phyloP scores from a whole-genome alignment of 2,113 vertebrate species.

The Pluvianellus socialis region DNA sequence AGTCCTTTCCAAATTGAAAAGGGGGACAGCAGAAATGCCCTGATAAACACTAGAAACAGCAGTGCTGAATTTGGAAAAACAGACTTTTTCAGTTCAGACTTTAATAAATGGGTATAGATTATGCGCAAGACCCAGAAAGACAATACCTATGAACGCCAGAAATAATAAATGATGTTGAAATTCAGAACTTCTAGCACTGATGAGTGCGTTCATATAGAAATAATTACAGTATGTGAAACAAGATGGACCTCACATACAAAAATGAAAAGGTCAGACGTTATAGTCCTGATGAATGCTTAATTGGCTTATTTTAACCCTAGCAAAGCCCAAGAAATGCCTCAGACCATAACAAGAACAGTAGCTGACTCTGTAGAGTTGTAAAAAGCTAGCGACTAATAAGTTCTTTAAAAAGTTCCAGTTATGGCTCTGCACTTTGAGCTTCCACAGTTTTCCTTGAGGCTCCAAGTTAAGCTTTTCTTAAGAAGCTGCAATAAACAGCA shows the following conservation, averaged over 20 bases:
- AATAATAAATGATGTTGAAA: neutral
- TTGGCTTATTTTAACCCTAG: neutral
- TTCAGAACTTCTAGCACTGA: neutral
- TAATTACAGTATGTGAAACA: neutral
- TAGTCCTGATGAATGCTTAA: neutral
- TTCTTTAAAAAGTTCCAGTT: neutral
- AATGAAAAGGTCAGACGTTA: neutral
- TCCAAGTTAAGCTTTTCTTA: too few relatives aligned
- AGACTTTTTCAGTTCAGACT: neutral
- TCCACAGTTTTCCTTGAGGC: neutral
- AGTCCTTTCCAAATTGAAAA: neutral
- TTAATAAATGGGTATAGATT: neutral
- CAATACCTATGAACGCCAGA: neutral
- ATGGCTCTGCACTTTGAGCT: neutral
- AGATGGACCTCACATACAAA: neutral
- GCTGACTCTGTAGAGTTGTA: neutral
- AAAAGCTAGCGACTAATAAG: neutral
- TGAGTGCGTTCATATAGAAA: neutral
- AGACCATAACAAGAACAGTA: neutral
- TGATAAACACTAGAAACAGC: neutral
- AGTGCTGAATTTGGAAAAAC: neutral
- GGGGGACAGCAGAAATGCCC: neutral
- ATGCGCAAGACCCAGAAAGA: neutral
- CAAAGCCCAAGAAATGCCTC: neutral
- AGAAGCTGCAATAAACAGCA: neutral